Conservation (phyloP, 2,888 invertebrate genomes). For the Tethea ocularis region DNA sequence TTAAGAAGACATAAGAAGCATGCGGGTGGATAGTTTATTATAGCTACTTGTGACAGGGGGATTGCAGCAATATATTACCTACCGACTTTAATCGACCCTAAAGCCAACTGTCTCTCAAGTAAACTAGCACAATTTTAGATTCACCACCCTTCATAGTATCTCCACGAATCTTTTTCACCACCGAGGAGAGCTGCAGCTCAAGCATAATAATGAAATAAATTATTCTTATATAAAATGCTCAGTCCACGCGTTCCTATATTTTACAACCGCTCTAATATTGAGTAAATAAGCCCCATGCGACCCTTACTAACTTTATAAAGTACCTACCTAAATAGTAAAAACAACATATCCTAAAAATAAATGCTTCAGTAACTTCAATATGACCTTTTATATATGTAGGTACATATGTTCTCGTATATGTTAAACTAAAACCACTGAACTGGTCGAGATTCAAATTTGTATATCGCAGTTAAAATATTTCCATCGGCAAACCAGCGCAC, state of each 20-base stretch:
- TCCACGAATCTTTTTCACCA: no score
- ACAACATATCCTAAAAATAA: background rate
- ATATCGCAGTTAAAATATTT: conserved; percentile 1
- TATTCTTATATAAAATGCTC: no score
- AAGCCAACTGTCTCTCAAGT: no score
- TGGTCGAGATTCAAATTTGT: background rate
- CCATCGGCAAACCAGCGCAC: background rate
- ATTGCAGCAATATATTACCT: no score
- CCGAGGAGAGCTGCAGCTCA: no score
- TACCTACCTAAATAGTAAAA: conserved; percentile 1
- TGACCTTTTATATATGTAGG: background rate
- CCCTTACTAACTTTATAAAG: background rate
- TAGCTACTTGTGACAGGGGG: no score
- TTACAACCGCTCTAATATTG: background rate
- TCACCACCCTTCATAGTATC: no score
- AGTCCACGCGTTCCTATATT: background rate
- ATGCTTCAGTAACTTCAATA: conserved; percentile 3
- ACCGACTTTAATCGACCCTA: no score
- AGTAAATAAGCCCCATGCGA: background rate
- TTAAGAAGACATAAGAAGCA: no score
- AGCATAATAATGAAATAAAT: no score
- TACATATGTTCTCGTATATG: background rate
- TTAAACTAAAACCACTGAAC: background rate
- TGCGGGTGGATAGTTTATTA: no score
- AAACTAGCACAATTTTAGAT: no score